Percentiles rank a stretch among this genome's conserved stretches.
phyloP scores from a whole-genome alignment of 64 coral and sea anemone genomes.

The Stylophora pistillata region DNA sequence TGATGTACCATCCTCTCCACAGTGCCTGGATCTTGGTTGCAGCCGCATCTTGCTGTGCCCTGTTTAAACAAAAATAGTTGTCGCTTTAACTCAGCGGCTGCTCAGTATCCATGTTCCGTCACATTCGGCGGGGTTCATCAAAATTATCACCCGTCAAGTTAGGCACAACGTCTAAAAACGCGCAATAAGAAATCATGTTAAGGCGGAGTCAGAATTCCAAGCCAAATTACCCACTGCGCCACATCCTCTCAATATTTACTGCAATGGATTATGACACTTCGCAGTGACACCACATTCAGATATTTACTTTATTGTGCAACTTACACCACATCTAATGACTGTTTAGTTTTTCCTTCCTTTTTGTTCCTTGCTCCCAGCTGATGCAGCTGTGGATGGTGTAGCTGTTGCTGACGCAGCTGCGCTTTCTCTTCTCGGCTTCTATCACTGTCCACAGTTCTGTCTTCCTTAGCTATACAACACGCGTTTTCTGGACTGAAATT shows the following conservation, averaged over 20 bases:
- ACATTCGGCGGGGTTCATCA: too few species aligned
- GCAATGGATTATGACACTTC: too few species aligned
- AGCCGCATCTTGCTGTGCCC: slow-evolving; percentile 41
- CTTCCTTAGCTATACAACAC: neutral
- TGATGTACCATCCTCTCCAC: slow-evolving; percentile 85
- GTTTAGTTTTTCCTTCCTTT: neutral
- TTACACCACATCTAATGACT: neutral
- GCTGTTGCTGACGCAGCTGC: too few species aligned
- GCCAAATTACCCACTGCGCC: too few species aligned
- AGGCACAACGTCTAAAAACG: too few species aligned
- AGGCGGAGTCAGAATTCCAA: too few species aligned
- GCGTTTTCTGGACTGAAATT: slow-evolving; percentile 20
- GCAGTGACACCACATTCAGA: too few species aligned
- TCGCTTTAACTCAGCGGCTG: neutral
- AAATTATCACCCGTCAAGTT: too few species aligned
- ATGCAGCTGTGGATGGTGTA: neutral
- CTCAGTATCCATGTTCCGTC: too few species aligned
- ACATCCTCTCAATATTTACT: too few species aligned
- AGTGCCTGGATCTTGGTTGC: slow-evolving; percentile 78
- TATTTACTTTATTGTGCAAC: neutral
- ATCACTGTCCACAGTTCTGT: neutral
- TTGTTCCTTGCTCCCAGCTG: neutral
- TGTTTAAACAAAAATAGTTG: neutral
- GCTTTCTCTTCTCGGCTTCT: neutral
- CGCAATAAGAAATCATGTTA: too few species aligned